Evolutionary conservation across 2,797 vertebrate species (phyloP), one percentile per base, ranked within the genome.

Genomic region (Lacerta bilineata): DNA sequence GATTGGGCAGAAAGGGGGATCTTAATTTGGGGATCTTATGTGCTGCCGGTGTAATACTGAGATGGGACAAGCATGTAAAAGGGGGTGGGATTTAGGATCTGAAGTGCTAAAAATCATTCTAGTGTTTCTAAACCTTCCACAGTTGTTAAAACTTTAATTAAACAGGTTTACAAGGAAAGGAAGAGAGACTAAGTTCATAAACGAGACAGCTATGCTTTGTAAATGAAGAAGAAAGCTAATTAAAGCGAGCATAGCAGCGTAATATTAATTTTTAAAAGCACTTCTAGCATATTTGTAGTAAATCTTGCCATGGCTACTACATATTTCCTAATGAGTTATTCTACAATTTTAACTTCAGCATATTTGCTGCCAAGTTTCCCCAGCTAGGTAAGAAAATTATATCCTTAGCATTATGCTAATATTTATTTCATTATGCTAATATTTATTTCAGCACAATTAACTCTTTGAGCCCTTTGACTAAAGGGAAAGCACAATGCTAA

Each of bases 111-210:
- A 96, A 96, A 83, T 91, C 81, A 91, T 91, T 95, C 93, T 95
- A 72, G 91, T 96, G 85, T 94, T 96, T 96, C 94, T 92, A 91
- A 96, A 95, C 92, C 93, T 83, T 92, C 94, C 88, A 90, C 89
- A 94, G 93, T 94, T 96, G 93, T 97, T 97, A 96, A 94, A 96
- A 96, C 91, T 96, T 96, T 97, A 97, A 97, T 97, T 97, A 96
- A 97, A 94, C 91, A 94, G 91, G 87, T 95, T 96, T 95, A 93
- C 92, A 93, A 90, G 92, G 95, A 93, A 93, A 84, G 89, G 85
- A 95, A 95, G 95, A 93, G 85, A 96, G 91, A 92, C 82, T 83
- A 92, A 94, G 93, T 96, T 96, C 94, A 96, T 96, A 96, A 97
- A 96, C 86, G 88, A 96, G 95, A 95, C 94, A 96, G 95, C 96